Conservation (phyloP, 2,888 invertebrate genomes). For the Creontiades dilutus region DNA sequence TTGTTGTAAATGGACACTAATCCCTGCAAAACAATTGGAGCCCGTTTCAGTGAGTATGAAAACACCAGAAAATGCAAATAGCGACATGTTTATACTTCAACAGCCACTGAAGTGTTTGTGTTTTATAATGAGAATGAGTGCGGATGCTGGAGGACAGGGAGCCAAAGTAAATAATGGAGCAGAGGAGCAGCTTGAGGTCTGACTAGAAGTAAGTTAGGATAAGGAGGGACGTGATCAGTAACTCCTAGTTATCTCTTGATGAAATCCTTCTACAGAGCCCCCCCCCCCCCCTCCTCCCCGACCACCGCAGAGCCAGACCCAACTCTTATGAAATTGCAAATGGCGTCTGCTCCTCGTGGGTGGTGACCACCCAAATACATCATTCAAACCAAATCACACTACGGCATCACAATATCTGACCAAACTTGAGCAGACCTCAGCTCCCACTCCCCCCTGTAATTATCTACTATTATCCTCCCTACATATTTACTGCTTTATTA, state of each 20-base stretch:
- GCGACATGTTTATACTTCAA: background rate
- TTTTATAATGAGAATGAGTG: background rate
- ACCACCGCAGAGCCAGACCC: background rate
- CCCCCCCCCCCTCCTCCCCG: background rate
- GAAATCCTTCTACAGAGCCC: constrained; percentile 33
- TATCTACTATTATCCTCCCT: constrained; percentile 46
- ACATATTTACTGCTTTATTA: constrained; percentile 58
- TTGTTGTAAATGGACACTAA: no score
- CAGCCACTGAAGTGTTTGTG: background rate
- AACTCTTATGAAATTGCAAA: constrained; percentile 60
- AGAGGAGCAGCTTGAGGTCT: constrained; percentile 13
- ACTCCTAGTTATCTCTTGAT: constrained; percentile 50
- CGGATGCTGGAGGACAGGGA: background rate
- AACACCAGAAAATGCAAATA: background rate
- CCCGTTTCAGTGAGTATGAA: background rate
- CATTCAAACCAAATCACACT: constrained; percentile 64
- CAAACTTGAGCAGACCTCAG: constrained; percentile 18
- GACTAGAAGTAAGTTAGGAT: background rate
- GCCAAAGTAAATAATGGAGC: background rate
- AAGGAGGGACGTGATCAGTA: constrained; percentile 50
- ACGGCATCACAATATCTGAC: constrained; percentile 58
- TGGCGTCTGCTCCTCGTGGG: constrained; percentile 48
- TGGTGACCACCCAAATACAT: constrained; percentile 64
- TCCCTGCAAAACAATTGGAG: no score
- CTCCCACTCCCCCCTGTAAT: constrained; percentile 25